A percentile compares a stretch with the other conserved stretches of the same genome.
These are phyloP conservation scores for Mus minutoides DNA, from an alignment of 2,797 vertebrate species.

Conservation along the genomic window DNA sequence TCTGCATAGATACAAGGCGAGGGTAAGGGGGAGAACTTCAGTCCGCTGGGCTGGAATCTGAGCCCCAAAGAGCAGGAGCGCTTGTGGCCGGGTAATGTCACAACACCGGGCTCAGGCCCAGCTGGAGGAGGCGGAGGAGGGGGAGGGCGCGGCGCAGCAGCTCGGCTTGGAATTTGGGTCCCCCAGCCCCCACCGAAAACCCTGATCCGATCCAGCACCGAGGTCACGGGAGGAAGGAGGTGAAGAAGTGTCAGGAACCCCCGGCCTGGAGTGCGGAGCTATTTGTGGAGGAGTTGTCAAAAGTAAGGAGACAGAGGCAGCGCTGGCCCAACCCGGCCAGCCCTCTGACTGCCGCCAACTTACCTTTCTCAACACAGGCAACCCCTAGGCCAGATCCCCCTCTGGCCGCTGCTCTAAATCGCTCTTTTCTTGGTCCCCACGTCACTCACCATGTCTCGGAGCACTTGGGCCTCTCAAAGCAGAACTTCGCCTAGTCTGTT, in stretches of 20 bases:
- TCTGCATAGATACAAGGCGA: background rate
- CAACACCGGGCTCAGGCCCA: background rate
- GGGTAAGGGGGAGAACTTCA: background rate
- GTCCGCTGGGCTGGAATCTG: background rate
- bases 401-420: background rate
- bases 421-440: background rate
- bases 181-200: background rate
- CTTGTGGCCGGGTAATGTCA: constrained; percentile 27
- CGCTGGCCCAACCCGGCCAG: background rate
- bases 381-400: background rate
- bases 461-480: constrained; percentile 51
- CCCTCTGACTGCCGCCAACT: background rate
- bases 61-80: background rate
- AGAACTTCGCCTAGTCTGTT: constrained; percentile 28
- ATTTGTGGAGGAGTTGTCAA: constrained; percentile 23
- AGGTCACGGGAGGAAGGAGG: background rate
- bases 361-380: background rate
- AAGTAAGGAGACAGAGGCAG: background rate
- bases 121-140: constrained; percentile 13
- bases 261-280: background rate
- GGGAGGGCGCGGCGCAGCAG: background rate
- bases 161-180: constrained; percentile 24
- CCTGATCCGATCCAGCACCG: background rate
- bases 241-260: background rate
- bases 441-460: constrained; percentile 74